Evolutionary conservation across 2,113 vertebrate species (phyloP), one percentile per base, ranked within the genome.

Genomic region (Hyperopisus bebe): DNA sequence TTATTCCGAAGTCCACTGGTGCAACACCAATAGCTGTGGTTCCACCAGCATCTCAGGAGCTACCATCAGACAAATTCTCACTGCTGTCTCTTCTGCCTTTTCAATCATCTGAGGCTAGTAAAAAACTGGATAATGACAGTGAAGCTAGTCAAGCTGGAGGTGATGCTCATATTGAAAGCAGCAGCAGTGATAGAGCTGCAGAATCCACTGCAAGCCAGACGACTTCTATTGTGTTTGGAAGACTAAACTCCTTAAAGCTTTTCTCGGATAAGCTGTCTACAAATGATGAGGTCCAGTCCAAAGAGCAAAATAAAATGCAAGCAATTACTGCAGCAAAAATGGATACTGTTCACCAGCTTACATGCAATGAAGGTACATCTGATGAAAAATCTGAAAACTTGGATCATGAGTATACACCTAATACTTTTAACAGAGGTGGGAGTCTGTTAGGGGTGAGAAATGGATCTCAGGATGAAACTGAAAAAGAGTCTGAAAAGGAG

Each of bases 181-280:
- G 89, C 77, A 90, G 3, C 19, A 84, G 55, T 88, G 89, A 15
- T 62, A 80, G 70, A 89, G 51, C 82, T 24, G 93, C 92, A 31
- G 93, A 89, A 74, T 42, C 90, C 86, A 85, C 91, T 39, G 6
- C 90, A 91, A 92, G 93, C 88, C 94, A 92, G 90, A 88, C 96
- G 6, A 90, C 93, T 88, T 97, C 96, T 0, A 93, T 97, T 83
- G 93, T 98, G 92, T 92, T 98, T 21, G 96, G 95, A 90, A 95
- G 95, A 89, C 92, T 98, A 74, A 98, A 96, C 92, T 96, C 97
- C 90, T 92, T 98, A 90, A 95, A 94, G 88, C 91, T 96, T 85
- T 96, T 96, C 90, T 94, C 94, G 82, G 95, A 91, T 90, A 95
- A 10, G n/a, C 91, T 88, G 42, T 50, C 90, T 35, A 74, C 58